Evolutionary conservation across 2,888 invertebrate species (phyloP), one percentile per base, ranked within the genome.

Genomic region (Encarsia formosa): DNA sequence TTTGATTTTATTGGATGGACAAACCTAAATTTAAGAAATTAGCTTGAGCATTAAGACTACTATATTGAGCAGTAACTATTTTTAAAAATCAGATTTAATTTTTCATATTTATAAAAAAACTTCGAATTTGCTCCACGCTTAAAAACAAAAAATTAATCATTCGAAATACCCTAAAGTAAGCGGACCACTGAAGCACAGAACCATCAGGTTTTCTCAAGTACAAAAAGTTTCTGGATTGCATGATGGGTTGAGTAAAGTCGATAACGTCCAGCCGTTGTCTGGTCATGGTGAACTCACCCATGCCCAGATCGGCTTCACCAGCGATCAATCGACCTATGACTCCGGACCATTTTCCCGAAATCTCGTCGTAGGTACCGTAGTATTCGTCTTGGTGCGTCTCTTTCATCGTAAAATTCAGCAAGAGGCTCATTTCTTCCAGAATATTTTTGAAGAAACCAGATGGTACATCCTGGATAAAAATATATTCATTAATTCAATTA

Each of bases 211-310:
- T 42, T 40, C 35, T 58, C n/a, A 64, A 41, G 31, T 60, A 61
- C 20, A 64, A 43, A 19, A 49, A 40, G 26, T 52, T 53, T 16
- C 55, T 32, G 2, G 58, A 51, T 5, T 49, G 16, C 22, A 62
- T 38, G 22, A 66, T 50, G 1, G 66, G 65, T 4, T 57, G 6
- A 2, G 64, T 60, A 44, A 63, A 67, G 39, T 66, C 67, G 5
- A 66, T 54, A 11, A 35, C 53, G 5, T 56, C 45, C 20, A 60
- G 42, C 20, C 66, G 51, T 3, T 34, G 20, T 3, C 20, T 35
- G 5, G 54, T 60, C 45, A 60, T 50, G 1, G 57, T 50, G n/a
- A 57, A 37, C 20, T 54, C 59, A 5, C 56, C 59, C n/a, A 63
- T 46, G 1, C 61, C 63, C 11, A 67, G 45, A 42, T 64, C 65